These are phyloP conservation scores for Drosophila yooni DNA, from an alignment of 2,888 invertebrate genomes.

Conservation along the genomic window DNA sequence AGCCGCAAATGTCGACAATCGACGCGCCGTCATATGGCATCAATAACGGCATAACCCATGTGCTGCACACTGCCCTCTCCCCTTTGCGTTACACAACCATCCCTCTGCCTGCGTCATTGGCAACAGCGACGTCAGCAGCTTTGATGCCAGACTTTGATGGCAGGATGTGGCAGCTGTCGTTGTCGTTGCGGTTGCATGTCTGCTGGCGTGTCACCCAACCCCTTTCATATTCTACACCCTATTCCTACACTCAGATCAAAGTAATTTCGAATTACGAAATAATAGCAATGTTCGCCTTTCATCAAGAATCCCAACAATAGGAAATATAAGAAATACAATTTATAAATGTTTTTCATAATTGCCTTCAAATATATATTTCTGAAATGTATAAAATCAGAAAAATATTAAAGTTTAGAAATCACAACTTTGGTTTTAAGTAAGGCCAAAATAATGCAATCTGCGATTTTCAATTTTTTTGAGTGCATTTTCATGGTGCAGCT, in stretches of 20 bases:
- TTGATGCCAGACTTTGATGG: conserved; percentile 56
- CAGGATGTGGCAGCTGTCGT: conserved; percentile 58
- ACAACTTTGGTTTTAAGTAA: neutral
- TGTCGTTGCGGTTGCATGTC: conserved; percentile 38
- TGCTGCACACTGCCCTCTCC: conserved; percentile 19
- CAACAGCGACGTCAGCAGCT: conserved; percentile 34
- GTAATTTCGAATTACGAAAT: neutral
- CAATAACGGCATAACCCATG: conserved; percentile 19
- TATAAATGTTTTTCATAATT: neutral
- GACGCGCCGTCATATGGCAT: conserved; percentile 30
- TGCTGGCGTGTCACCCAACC: conserved; percentile 25
- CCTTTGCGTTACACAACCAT: conserved; percentile 6
- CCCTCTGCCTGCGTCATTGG: conserved; percentile 42
- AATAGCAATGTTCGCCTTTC: neutral
- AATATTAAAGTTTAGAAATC: neutral
- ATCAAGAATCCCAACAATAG: neutral
- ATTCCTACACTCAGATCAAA: conserved; percentile 1
- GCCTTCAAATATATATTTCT: neutral
- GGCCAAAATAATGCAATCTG: neutral
- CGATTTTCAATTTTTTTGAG: neutral
- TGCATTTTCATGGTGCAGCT: neutral
- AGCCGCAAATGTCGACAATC: conserved; percentile 12
- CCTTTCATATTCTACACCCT: neutral
- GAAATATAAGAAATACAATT: neutral
- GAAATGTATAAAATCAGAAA: neutral